Evolutionary conservation across 2,113 vertebrate species (phyloP).

Genomic region (Carassius auratus): DNA sequence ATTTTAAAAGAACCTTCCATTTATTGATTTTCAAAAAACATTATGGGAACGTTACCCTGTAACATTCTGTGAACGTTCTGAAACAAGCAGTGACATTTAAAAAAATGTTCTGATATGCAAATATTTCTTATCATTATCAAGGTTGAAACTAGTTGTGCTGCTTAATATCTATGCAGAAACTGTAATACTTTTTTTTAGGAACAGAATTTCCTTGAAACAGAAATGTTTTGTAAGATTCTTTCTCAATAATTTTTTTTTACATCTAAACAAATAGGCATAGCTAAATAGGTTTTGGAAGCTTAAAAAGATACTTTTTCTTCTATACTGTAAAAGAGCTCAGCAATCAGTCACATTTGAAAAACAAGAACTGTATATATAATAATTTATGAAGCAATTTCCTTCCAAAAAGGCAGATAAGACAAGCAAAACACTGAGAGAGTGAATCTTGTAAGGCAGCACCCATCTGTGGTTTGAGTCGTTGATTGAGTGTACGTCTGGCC

Average conservation of each 20-base stretch:
- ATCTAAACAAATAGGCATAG: neutral
- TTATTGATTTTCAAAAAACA: too few relatives aligned
- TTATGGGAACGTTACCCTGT: too few relatives aligned
- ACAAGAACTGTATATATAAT: slow-evolving; percentile 12
- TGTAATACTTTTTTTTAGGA: too few relatives aligned
- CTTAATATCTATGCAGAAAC: too few relatives aligned
- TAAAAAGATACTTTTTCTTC: neutral
- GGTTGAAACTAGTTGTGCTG: too few relatives aligned
- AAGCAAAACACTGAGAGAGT: neutral
- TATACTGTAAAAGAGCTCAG: neutral
- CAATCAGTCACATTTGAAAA: slow-evolving; percentile 18
- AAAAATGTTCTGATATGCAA: too few relatives aligned
- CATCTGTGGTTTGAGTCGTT: slow-evolving; percentile 36
- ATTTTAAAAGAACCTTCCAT: too few relatives aligned
- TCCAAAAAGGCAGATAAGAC: slow-evolving; percentile 32
- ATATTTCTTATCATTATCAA: too few relatives aligned
- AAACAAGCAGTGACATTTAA: too few relatives aligned
- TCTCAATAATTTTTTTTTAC: neutral
- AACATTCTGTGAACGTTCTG: too few relatives aligned
- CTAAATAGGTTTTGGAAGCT: neutral
- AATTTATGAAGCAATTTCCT: slow-evolving; percentile 31
- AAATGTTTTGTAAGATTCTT: too few relatives aligned
- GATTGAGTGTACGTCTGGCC: slow-evolving; percentile 39
- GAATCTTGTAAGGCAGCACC: slow-evolving; percentile 16
- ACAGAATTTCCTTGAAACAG: too few relatives aligned